A percentile compares a stretch with the other conserved stretches of the same genome.
Conservation (phyloP, 2,113 vertebrate genomes). For the Lethenteron reissneri region DNA sequence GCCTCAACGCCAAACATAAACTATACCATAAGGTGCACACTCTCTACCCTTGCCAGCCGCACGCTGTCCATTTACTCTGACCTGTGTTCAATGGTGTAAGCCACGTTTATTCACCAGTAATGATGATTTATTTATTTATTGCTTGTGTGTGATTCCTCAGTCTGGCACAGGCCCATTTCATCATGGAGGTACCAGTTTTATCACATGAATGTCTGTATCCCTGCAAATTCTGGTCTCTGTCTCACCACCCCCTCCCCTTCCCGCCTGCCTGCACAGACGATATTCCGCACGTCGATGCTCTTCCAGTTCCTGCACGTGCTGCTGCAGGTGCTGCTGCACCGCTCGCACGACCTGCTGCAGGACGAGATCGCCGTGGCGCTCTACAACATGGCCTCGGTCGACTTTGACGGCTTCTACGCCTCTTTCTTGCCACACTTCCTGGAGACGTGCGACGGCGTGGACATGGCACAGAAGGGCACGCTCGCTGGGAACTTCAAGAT, state of each 20-base stretch:
- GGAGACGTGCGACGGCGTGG: slow-evolving; percentile 60
- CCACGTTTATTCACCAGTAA: too few species aligned
- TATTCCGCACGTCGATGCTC: slow-evolving; percentile 80
- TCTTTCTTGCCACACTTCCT: slow-evolving; percentile 85
- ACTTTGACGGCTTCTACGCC: slow-evolving; percentile 80
- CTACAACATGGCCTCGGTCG: slow-evolving; percentile 96
- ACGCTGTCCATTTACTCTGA: not conserved
- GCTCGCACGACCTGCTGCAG: slow-evolving; percentile 81
- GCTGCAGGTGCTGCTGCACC: slow-evolving; percentile 84
- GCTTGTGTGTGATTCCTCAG: too few species aligned
- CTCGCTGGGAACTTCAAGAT: slow-evolving; percentile 89
- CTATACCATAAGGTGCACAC: slow-evolving; percentile 75
- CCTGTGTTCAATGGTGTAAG: not conserved
- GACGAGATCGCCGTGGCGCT: slow-evolving; percentile 82
- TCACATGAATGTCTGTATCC: too few species aligned
- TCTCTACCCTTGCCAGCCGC: not conserved
- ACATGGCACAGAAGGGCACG: slow-evolving; percentile 63
- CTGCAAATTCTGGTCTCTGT: not conserved
- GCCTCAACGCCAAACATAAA: slow-evolving; percentile 88
- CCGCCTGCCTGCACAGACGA: slow-evolving; percentile 33
- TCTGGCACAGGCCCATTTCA: too few species aligned
- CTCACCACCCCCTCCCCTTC: not conserved
- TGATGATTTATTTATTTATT: slow-evolving; percentile 2
- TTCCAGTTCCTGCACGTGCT: slow-evolving; percentile 95
- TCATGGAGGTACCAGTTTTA: too few species aligned